These are phyloP conservation scores for Baryphthengus martii DNA, from an alignment of 2,113 vertebrate species.

Conservation along the genomic window DNA sequence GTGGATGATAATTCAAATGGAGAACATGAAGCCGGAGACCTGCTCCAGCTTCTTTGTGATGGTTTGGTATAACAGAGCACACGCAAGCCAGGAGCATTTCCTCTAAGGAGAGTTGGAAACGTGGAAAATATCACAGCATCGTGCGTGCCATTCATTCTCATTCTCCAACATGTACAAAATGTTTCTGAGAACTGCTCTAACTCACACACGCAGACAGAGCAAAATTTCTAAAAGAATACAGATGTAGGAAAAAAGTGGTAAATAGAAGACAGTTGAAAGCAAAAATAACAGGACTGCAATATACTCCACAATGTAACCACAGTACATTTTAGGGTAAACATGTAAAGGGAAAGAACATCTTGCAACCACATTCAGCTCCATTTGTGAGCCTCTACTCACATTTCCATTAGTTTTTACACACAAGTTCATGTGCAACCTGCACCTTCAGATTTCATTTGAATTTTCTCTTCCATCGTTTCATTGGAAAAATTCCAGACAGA, in stretches of 20 bases:
- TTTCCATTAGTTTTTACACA: no score
- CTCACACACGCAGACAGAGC: not conserved
- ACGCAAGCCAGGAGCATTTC: not conserved
- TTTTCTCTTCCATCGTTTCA: not conserved
- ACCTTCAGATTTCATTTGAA: not conserved
- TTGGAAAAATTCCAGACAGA: not conserved
- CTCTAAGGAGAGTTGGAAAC: not conserved
- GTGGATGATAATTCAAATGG: not conserved
- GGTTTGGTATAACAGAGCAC: not conserved
- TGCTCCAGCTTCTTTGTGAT: not conserved
- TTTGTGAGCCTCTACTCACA: not conserved
- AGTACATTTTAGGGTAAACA: not conserved
- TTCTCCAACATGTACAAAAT: not conserved
- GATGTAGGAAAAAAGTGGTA: not conserved
- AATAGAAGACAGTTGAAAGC: not conserved
- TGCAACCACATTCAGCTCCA: not conserved
- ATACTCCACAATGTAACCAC: not conserved
- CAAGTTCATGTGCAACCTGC: no score
- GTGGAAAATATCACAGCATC: not conserved
- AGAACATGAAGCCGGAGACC: not conserved
- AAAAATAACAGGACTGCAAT: not conserved
- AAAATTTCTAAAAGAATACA: not conserved
- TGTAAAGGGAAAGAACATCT: not conserved
- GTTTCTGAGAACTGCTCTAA: not conserved
- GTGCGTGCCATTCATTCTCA: not conserved